Base-by-base conservation (phyloP, 1,140 invertebrate genomes). In the Acyrthosiphon pisum region DNA sequence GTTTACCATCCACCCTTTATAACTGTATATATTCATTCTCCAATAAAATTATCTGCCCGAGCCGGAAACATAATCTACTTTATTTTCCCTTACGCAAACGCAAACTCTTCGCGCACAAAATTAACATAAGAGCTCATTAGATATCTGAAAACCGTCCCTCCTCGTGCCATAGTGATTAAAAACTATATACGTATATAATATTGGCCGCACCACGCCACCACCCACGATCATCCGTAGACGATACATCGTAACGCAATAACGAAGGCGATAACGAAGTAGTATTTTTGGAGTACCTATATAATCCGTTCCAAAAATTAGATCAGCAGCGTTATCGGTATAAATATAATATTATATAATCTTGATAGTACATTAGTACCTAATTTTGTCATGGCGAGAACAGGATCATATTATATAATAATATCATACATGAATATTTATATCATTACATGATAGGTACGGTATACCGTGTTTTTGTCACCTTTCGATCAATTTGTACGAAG, bases 71-170 rank as follows among this genome's bases (percentile, higher is more conserved):
- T 87, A 87, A 89, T 89, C 87, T 53, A 89, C 87, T 89, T 89
- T 53, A 89, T 53, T 53, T 89, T 89, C 87, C 87, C 87, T 89
- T 37, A 26, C 41, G 48, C 30, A 18, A 53, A 53, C 87, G 48
- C 86, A 37, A 14, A 37, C 30, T 20, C 87, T 35, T 14, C 8
- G 48, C n/a, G 20, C 26, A 87, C 35, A 26, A 89, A 89, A 89
- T 89, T 89, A 89, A 89, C 48, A 89, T 89, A 56, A 89, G 48
- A 89, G n/a, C 50, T 41, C 48, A 56, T 56, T 89, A 89, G 88
- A 89, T 56, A 56, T 56, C 22, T 56, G 35, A 89, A 56, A 41
- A 53, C 26, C 50, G 35, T 56, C 88, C 9, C 14, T 22, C n/a
- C 22, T 50, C n/a, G n/a, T 50, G 6, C 84, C 30, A 46, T 30